These are phyloP conservation scores for Magallana nippona DNA, from an alignment of 2,888 invertebrate genomes.

Conservation along the genomic window DNA sequence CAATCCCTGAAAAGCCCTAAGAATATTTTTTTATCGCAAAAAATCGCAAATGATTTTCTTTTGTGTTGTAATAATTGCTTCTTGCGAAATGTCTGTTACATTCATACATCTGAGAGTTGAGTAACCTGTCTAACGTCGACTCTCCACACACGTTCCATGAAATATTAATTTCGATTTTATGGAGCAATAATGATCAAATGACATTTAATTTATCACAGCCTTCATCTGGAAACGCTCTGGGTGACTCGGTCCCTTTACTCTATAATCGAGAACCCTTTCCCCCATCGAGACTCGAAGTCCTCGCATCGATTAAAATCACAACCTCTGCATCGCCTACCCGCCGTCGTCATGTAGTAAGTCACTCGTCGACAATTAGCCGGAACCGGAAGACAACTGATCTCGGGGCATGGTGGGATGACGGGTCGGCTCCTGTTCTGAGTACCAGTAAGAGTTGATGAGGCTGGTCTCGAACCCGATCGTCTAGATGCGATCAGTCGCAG, in stretches of 20 bases:
- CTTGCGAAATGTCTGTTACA: no score
- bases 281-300: constrained; percentile 45
- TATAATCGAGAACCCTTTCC: constrained; percentile 37
- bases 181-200: constrained; percentile 7
- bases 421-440: neutral
- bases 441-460: neutral
- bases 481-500: constrained; percentile 24
- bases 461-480: constrained; percentile 11
- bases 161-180: neutral
- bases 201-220: constrained; percentile 18
- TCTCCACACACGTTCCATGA: no score
- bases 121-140: no score
- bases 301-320: constrained; percentile 44
- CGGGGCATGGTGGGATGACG: neutral
- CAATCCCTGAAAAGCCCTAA: no score
- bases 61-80: no score
- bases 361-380: neutral
- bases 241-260: neutral
- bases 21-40: no score
- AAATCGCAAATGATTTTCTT: no score
- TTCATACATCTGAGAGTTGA: no score
- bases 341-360: constrained; percentile 14
- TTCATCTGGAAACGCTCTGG: neutral
- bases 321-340: constrained; percentile 39
- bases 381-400: constrained; percentile 4